phyloP scores from a whole-genome alignment of 2,888 invertebrate genomes.

The Apodemia mormo region DNA sequence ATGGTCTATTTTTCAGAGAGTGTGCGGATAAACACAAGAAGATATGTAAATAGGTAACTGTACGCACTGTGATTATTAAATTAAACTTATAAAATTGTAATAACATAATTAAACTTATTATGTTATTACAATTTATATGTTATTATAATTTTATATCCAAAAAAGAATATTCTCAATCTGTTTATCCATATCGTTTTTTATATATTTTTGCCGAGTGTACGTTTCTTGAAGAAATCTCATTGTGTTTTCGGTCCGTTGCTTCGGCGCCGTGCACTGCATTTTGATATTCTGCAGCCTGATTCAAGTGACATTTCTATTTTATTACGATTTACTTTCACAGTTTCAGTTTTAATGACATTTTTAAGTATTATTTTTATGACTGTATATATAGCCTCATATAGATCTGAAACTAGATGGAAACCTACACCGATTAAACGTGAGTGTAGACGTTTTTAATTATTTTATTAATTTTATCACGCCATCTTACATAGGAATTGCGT shows the following conservation, averaged over 20 bases:
- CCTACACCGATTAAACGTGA: too few relatives aligned
- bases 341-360: neutral
- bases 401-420: neutral
- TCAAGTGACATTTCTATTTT: constrained; percentile 4
- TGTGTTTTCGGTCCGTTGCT: constrained; percentile 31
- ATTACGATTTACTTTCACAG: neutral
- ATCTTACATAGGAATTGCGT: too few relatives aligned
- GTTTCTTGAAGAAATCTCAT: constrained; percentile 29
- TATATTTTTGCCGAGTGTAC: constrained; percentile 28
- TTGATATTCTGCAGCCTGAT: constrained; percentile 15
- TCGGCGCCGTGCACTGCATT: constrained; percentile 31
- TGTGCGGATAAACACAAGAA: too few relatives aligned
- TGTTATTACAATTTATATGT: too few relatives aligned
- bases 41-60: too few relatives aligned
- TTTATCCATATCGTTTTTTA: neutral
- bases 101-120: too few relatives aligned
- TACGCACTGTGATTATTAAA: too few relatives aligned
- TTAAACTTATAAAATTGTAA: too few relatives aligned
- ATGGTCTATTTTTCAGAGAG: too few relatives aligned
- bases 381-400: neutral
- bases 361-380: neutral
- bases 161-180: neutral
- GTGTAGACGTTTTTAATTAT: too few relatives aligned
- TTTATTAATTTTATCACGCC: too few relatives aligned
- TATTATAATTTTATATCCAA: too few relatives aligned